Evolutionary conservation across 1,140 invertebrate species (phyloP).

Genomic region (Argopecten irradians): DNA sequence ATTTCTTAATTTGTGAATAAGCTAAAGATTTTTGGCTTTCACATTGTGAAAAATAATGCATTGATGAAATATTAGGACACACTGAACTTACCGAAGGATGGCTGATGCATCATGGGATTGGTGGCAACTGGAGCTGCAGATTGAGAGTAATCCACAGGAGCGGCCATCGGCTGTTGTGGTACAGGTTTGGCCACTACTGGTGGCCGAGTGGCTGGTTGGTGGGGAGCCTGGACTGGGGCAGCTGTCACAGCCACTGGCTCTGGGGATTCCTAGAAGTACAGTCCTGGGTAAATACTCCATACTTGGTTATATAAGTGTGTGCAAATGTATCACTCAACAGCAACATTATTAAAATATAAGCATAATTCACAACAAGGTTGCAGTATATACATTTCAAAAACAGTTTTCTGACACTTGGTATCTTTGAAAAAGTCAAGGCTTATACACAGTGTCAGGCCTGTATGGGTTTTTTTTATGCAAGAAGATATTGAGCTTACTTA

Average conservation of each 20-base stretch:
- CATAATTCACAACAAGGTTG: neutral
- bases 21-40: too few relatives aligned
- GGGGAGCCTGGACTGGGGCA: slow-evolving; percentile 39
- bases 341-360: neutral
- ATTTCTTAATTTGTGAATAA: too few relatives aligned
- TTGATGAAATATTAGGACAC: too few relatives aligned
- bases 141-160: slow-evolving; percentile 30
- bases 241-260: slow-evolving; percentile 46
- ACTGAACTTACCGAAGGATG: neutral
- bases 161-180: slow-evolving; percentile 40
- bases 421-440: too few relatives aligned
- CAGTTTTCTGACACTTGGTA: too few relatives aligned
- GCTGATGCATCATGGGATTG: neutral
- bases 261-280: slow-evolving; percentile 35
- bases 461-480: too few relatives aligned
- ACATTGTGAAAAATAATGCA: too few relatives aligned
- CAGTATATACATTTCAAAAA: neutral
- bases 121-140: neutral
- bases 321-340: neutral
- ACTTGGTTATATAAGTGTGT: neutral
- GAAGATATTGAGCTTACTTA: too few relatives aligned
- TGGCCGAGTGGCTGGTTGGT: slow-evolving; percentile 34
- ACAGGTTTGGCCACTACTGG: slow-evolving; percentile 22
- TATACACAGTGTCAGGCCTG: too few relatives aligned
- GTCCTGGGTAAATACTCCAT: neutral